Evolutionary conservation across 2,888 invertebrate species (phyloP), one percentile per base, ranked within the genome.

Genomic region (Pecten maximus): DNA sequence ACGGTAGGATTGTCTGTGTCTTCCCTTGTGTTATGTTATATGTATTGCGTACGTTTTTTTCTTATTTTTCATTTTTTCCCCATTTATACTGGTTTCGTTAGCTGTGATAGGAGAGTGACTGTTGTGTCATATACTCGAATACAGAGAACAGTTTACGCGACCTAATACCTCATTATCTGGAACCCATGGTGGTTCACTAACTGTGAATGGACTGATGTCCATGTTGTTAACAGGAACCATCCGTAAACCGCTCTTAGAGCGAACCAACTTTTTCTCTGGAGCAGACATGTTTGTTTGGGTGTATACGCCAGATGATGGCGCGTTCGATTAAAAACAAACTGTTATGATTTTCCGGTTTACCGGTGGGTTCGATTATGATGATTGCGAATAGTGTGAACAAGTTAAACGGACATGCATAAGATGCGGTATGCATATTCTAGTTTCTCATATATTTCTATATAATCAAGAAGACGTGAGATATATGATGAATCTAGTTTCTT

Each of bases 111-210:
- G n/a, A n/a, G n/a, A n/a, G n/a, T n/a, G n/a, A n/a, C n/a, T n/a
- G n/a, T n/a, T n/a, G n/a, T n/a, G n/a, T n/a, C n/a, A 74, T 35
- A 28, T 8, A 74, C 35, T 23, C 74, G 12, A 54, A 54, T 19
- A 74, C 28, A 28, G 4, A 35, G 35, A 23, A 35, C 0, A 35
- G 8, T 15, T 60, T n/a, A 74, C 40, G 15, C 35, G 40, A 39
- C 2, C n/a, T 89, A 40, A 19, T 92, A 97, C 97, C 96, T 97
- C 96, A 88, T 95, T 96, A 92, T 97, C 97, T 40, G 97, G 97
- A 40, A 97, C 95, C 97, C 97, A 97, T 40, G 94, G 95, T 35
- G 97, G 97, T 94, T 97, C 97, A 60, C 94, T 93, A 50, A 97
- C 92, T 54, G 97, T 95, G 92, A 97, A 97, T 0, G 97, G 97